phyloP scores from a whole-genome alignment of 2,888 invertebrate species.

The Punctoribates punctum region DNA sequence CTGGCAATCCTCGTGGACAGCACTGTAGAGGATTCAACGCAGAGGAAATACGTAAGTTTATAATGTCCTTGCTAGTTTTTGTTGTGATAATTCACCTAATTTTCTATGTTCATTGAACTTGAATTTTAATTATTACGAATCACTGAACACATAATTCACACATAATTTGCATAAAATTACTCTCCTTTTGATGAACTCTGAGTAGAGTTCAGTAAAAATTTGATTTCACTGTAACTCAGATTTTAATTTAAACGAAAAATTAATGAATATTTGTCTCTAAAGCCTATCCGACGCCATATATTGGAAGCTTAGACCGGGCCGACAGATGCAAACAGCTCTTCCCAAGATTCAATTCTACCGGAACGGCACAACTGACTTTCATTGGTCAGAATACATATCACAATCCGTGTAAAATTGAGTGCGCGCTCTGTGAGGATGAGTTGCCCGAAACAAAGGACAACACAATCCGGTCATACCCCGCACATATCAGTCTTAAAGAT shows the following conservation, averaged over 20 bases:
- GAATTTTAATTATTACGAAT: no score
- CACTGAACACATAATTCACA: no score
- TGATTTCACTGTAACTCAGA: no score
- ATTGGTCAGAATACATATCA: conserved; percentile 41
- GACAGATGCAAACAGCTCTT: conserved; percentile 36
- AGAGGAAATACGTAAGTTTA: conserved; percentile 20
- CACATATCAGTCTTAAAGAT: conserved; percentile 36
- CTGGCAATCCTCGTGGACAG: conserved; percentile 13
- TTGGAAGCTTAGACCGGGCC: conserved; percentile 27
- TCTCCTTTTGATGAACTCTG: no score
- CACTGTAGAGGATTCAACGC: conserved; percentile 16
- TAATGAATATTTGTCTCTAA: neutral
- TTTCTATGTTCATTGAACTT: no score
- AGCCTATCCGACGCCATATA: conserved; percentile 42
- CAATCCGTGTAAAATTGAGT: conserved; percentile 42
- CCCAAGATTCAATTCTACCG: conserved; percentile 35
- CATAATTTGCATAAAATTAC: no score
- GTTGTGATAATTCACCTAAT: no score
- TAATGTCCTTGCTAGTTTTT: neutral
- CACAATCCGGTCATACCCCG: conserved; percentile 35
- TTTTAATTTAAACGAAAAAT: neutral
- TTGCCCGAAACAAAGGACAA: conserved; percentile 30
- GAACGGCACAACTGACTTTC: conserved; percentile 22
- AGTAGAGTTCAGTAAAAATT: no score
- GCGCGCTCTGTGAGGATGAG: conserved; percentile 36